Conservation (phyloP, 1,140 invertebrate genomes). For the Andricus grossulariae region DNA sequence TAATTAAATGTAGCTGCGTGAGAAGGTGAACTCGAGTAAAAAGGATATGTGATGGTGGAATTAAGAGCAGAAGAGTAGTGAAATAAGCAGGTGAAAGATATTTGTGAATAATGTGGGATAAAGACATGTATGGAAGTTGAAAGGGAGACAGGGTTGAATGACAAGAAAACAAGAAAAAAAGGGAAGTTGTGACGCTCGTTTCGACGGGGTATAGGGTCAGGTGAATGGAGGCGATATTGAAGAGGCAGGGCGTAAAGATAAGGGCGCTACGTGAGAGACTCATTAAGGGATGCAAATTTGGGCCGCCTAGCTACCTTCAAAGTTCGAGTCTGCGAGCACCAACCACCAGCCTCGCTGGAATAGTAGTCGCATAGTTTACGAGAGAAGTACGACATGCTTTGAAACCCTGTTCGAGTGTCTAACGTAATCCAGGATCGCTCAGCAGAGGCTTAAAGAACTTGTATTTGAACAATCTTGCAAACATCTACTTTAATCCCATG, state of each 20-base stretch:
- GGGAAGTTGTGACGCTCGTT: conserved; percentile 48
- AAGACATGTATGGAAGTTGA: no score
- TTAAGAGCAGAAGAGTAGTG: no score
- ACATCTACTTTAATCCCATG: background rate
- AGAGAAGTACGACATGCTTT: conserved; percentile 58
- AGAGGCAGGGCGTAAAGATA: conserved; percentile 62
- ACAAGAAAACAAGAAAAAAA: conserved; percentile 62
- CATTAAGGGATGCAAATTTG: conserved; percentile 75
- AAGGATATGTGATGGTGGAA: no score
- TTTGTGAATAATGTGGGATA: no score
- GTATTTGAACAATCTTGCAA: background rate
- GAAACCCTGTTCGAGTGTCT: conserved; percentile 53
- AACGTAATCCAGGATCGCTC: conserved; percentile 24
- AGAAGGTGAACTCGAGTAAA: no score
- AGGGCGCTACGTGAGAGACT: conserved; percentile 69
- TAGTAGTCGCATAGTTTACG: conserved; percentile 56
- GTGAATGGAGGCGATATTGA: conserved; percentile 35
- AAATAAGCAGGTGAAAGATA: no score
- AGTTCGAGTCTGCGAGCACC: conserved; percentile 55
- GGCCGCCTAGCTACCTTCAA: conserved; percentile 52
- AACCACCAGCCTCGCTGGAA: conserved; percentile 45
- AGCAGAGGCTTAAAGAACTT: background rate
- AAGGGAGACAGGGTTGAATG: conserved; percentile 50
- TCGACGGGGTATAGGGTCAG: conserved; percentile 31
- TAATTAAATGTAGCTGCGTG: no score